Conservation (phyloP, 2,797 vertebrate genomes). For the Syngnathus acus region DNA sequence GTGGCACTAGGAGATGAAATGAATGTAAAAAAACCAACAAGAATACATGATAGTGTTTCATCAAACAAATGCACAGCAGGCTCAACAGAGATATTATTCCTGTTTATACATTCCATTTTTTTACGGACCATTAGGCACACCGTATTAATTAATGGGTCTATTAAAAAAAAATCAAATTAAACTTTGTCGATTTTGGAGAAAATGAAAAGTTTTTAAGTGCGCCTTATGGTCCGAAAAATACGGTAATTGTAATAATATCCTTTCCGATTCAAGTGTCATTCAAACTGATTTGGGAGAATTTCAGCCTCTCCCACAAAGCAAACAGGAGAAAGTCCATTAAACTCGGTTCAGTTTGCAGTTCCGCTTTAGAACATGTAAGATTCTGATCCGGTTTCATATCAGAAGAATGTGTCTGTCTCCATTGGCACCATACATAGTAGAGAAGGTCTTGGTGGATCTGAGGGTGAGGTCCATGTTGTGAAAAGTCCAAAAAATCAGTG, state of each 20-base stretch:
- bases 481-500: constrained; percentile 24
- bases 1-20: constrained; percentile 59
- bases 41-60: constrained; percentile 50
- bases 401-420: constrained; percentile 36
- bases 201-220: no score
- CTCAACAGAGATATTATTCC: constrained; percentile 41
- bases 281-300: not conserved
- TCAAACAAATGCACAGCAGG: constrained; percentile 53
- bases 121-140: no score
- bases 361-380: not conserved
- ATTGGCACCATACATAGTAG: constrained; percentile 63
- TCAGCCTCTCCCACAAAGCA: constrained; percentile 33
- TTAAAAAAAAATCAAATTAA: no score
- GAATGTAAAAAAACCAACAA: constrained; percentile 22
- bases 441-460: constrained; percentile 55
- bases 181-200: no score
- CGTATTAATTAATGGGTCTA: no score
- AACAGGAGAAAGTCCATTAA: not conserved
- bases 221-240: no score
- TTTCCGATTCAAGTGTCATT: not conserved
- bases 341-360: not conserved
- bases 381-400: constrained; percentile 18
- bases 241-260: not conserved
- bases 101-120: not conserved
- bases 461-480: constrained; percentile 58